Percentiles rank a stretch among this genome's conserved stretches.
These are phyloP conservation scores for Hoplostethus mediterraneus DNA, from an alignment of 2,797 vertebrate genomes.

Conservation along the genomic window DNA sequence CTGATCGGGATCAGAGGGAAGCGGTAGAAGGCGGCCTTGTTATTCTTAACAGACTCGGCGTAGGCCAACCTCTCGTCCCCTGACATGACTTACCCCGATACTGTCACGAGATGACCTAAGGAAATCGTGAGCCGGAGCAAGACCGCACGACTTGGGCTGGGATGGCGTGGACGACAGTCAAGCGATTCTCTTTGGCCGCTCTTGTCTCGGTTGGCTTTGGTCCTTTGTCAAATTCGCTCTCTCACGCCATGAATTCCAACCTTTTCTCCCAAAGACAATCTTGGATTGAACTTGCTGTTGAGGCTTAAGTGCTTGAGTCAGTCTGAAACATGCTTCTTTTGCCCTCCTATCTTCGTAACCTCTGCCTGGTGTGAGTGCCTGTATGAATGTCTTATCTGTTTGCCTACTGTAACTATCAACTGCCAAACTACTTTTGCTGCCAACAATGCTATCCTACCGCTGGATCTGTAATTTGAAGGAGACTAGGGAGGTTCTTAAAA, in stretches of 20 bases:
- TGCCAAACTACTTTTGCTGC: conserved; percentile 43
- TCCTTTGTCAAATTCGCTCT: conserved; percentile 29
- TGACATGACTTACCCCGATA: conserved; percentile 51
- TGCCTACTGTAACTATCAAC: no score
- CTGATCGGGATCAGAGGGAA: conserved; percentile 78
- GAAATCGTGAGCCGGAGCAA: background rate
- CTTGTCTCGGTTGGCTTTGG: conserved; percentile 5
- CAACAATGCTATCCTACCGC: conserved; percentile 39
- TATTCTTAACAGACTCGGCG: conserved; percentile 64
- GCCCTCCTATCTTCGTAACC: conserved; percentile 41
- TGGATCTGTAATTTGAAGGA: conserved; percentile 49
- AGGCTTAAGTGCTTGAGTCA: conserved; percentile 29
- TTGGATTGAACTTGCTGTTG: conserved; percentile 11
- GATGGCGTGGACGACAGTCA: no score
- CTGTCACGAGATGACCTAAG: background rate
- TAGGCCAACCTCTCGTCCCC: conserved; percentile 50
- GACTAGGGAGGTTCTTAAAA: conserved; percentile 55
- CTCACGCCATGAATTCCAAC: background rate
- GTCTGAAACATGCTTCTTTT: conserved; percentile 21
- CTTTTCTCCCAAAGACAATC: conserved; percentile 7
- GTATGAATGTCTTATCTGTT: conserved; percentile 37
- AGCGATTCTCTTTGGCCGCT: conserved; percentile 5
- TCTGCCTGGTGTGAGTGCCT: conserved; percentile 55
- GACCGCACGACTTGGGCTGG: no score
- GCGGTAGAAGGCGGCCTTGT: conserved; percentile 59